A percentile compares a stretch with the other conserved stretches of the same genome.
These are phyloP conservation scores for Pygoscelis adeliae DNA, from an alignment of 2,113 vertebrate species.

Conservation along the genomic window DNA sequence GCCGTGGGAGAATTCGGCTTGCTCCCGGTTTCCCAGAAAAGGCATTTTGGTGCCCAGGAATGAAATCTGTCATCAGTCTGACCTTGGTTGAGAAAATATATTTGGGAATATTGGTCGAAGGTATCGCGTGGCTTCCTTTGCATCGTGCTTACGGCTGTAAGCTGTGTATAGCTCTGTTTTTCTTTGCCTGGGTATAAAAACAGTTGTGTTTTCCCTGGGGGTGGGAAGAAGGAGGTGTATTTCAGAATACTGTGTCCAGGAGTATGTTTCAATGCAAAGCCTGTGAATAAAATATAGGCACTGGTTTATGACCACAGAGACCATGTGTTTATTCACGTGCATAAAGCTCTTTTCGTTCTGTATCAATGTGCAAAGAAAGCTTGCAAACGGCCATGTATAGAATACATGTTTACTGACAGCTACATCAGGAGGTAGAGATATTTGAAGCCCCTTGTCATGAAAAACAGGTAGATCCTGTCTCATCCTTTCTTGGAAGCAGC, in stretches of 20 bases:
- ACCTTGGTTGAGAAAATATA: background rate
- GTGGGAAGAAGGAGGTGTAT: background rate
- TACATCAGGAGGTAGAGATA: accelerated
- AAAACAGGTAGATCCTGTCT: background rate
- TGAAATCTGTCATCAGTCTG: background rate
- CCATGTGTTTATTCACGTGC: accelerated
- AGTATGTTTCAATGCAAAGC: background rate
- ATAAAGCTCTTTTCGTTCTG: background rate
- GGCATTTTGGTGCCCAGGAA: background rate
- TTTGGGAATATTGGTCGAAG: background rate
- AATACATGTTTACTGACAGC: accelerated
- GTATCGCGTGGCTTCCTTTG: background rate
- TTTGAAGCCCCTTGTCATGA: background rate
- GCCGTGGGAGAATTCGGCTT: background rate
- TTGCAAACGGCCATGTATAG: accelerated
- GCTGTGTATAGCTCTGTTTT: accelerated
- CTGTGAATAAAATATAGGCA: background rate
- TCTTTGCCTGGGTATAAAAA: background rate
- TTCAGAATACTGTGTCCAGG: background rate
- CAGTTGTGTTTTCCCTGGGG: background rate
- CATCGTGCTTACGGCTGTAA: background rate
- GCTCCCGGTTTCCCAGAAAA: background rate
- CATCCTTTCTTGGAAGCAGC: background rate
- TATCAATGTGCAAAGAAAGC: background rate
- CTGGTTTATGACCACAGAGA: background rate